Evolutionary conservation across 2,888 invertebrate genomes (phyloP).

Genomic region (Ophraella communa): DNA sequence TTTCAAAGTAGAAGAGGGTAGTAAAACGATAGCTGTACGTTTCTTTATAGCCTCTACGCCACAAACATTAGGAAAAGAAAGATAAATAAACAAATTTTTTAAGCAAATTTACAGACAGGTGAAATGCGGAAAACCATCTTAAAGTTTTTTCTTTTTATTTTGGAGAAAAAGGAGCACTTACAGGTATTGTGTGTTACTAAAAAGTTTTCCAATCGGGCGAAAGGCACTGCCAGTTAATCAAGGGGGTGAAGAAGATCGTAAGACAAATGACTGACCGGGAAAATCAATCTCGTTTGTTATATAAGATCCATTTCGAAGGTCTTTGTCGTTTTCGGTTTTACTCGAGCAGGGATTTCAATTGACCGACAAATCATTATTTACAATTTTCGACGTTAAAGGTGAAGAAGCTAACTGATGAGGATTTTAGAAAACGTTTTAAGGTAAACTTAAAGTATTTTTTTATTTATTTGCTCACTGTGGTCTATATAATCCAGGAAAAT

Average conservation of each 20-base stretch:
- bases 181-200: slow-evolving; percentile 42
- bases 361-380: slow-evolving; percentile 34
- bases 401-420: slow-evolving; percentile 1
- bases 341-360: slow-evolving; percentile 33
- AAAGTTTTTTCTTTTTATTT: no score
- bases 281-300: slow-evolving; percentile 55
- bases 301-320: slow-evolving; percentile 35
- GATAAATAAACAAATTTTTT: slow-evolving; percentile 16
- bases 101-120: slow-evolving; percentile 6
- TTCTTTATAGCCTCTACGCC: neutral
- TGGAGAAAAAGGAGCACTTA: slow-evolving; percentile 26
- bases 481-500: no score
- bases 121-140: neutral
- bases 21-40: neutral
- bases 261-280: slow-evolving; percentile 55
- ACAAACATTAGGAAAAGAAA: neutral
- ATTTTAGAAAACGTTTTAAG: no score
- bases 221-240: slow-evolving; percentile 52
- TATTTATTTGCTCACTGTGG: no score
- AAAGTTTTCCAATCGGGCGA: slow-evolving; percentile 49
- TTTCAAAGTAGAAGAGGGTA: slow-evolving; percentile 9
- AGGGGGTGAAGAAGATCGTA: slow-evolving; percentile 45
- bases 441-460: no score
- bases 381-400: slow-evolving; percentile 27
- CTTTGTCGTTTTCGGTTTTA: slow-evolving; percentile 36